These are phyloP conservation scores for Pseudomugil tenellus DNA, from an alignment of 2,797 vertebrate species.

Conservation along the genomic window DNA sequence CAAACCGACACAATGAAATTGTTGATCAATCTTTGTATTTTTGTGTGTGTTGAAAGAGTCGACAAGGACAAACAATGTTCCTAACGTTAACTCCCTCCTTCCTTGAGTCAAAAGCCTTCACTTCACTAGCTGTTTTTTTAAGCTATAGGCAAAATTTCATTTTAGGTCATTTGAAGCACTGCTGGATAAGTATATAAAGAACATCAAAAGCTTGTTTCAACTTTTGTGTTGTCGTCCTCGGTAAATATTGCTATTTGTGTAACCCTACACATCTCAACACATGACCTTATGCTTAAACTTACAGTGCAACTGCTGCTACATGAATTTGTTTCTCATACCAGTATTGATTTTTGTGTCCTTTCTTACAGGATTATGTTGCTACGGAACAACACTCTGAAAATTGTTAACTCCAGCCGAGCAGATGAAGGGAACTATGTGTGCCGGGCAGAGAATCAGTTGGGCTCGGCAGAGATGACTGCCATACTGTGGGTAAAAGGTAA, in stretches of 20 bases:
- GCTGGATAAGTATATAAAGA: conserved; percentile 21
- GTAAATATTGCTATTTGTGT: conserved; percentile 34
- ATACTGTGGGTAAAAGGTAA: conserved; percentile 95
- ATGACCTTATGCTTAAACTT: conserved; percentile 30
- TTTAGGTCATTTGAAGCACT: conserved; percentile 22
- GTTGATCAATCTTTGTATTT: conserved; percentile 40
- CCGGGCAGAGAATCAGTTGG: conserved; percentile 92
- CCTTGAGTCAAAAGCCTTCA: conserved; percentile 9
- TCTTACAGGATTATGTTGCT: conserved; percentile 88
- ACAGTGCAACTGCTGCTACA: conserved; percentile 22
- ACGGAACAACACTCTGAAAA: conserved; percentile 91
- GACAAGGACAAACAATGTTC: no score
- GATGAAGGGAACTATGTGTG: conserved; percentile 94
- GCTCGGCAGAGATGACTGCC: conserved; percentile 91
- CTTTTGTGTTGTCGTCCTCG: conserved; percentile 1
- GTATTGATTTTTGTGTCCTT: conserved; percentile 67
- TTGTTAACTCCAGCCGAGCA: conserved; percentile 90
- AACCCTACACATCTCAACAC: conserved; percentile 19
- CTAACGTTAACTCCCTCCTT: neutral
- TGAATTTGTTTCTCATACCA: conserved; percentile 54
- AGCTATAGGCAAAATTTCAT: conserved; percentile 13
- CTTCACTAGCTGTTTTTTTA: conserved; percentile 19
- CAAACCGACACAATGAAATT: conserved; percentile 47
- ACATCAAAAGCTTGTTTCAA: conserved; percentile 17
- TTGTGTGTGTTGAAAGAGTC: conserved; percentile 5